Evolutionary conservation across 1,140 invertebrate species (phyloP).

Genomic region (Gonioctena quinquepunctata): DNA sequence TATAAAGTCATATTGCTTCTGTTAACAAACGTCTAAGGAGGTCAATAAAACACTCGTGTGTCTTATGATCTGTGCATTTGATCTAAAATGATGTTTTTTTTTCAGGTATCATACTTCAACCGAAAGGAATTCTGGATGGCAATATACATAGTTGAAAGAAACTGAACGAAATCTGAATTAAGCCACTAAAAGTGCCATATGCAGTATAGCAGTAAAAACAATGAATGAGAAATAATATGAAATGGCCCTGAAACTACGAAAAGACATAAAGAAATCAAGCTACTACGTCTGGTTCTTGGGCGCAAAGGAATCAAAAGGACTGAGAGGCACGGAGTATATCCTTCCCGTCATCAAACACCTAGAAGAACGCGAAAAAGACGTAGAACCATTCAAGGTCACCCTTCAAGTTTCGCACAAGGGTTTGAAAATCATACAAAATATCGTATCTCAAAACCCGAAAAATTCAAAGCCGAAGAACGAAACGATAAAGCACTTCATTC

Average conservation of each 20-base stretch:
- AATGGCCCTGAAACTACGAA: conserved; percentile 73
- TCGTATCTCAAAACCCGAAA: conserved; percentile 61
- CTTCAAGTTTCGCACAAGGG: conserved; percentile 89
- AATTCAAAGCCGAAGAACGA: conserved; percentile 66
- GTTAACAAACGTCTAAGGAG: no score
- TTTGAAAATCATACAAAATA: conserved; percentile 88
- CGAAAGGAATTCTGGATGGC: no score
- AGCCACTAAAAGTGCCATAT: neutral
- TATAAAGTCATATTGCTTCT: no score
- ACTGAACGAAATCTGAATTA: no score
- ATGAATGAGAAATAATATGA: conserved; percentile 20
- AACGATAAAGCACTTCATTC: conserved; percentile 91
- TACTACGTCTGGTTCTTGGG: conserved; percentile 99
- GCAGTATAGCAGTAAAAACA: neutral
- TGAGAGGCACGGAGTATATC: conserved; percentile 80
- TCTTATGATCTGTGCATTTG: no score
- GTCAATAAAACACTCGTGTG: no score
- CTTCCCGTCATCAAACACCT: conserved; percentile 83
- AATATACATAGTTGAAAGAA: no score
- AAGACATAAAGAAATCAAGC: conserved; percentile 92
- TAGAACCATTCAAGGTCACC: conserved; percentile 90
- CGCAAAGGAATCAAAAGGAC: conserved; percentile 89
- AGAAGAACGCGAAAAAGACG: conserved; percentile 78
- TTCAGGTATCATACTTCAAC: no score
- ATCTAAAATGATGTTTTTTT: no score